Base-by-base conservation (phyloP, 2,888 invertebrate species). In the Coelinius sp. region DNA sequence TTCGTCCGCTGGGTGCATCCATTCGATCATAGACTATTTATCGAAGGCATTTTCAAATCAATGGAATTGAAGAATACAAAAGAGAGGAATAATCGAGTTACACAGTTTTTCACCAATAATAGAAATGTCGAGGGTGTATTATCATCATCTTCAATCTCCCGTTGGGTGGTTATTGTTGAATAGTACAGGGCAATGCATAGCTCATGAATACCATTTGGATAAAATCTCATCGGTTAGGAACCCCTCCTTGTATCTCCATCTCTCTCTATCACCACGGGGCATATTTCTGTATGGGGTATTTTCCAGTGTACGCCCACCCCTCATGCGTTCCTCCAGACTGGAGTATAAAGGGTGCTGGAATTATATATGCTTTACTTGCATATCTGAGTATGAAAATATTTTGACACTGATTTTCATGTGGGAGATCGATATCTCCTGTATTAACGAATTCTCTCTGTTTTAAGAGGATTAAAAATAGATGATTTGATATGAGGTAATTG, bases 171-270 rank as follows among this genome's bases (percentile, higher is more conserved):
- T 68, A 73, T 76, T 71, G 72, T 75, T 31, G 62, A 44, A 35
- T 41, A 24, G 44, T 41, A 59, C 41, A 71, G 52, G 38, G 46
- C 31, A 53, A 56, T 70, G 74, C 74, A 63, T 73, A 72, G 69
- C 77, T 84, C 83, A 82, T 83, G 84, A 84, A 84, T 84, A 83
- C 77, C 81, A 84, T 85, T 84, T 81, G 82, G 81, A 84, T 85
- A 85, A 81, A 83, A 84, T 83, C 83, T 84, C 83, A 80, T 84
- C 80, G 77, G 80, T 78, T 78, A 79, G 73, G 75, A 75, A 71
- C 75, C 74, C 77, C 72, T 20, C 22, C 22, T 52, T 27, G 27
- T 68, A 71, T 24, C 67, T 66, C 56, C 67, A 49, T 71, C 67
- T 69, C 73, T 73, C 56, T 56, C 75, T 76, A 71, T 73, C 76